phyloP scores from a whole-genome alignment of 1,140 invertebrate genomes.

The Sitophilus oryzae region DNA sequence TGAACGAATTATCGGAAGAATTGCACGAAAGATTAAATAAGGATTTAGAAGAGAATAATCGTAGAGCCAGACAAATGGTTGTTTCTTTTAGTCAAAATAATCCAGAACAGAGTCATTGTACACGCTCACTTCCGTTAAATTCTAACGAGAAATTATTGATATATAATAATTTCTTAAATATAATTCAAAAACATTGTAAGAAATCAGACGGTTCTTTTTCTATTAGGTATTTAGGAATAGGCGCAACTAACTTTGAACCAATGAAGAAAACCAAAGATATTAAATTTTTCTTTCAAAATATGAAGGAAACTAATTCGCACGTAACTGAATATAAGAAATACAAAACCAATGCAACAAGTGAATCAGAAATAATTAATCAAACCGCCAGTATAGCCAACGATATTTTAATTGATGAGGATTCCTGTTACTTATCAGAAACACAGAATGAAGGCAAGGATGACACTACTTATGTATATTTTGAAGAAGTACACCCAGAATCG shows the following conservation, averaged over 20 bases:
- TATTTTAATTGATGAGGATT: slow-evolving; percentile 25
- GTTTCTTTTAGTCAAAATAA: slow-evolving; percentile 56
- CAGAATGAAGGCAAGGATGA: slow-evolving; percentile 28
- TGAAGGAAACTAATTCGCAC: slow-evolving; percentile 4
- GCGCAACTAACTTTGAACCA: slow-evolving; percentile 73
- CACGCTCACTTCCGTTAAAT: slow-evolving; percentile 51
- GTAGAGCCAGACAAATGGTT: slow-evolving; percentile 60
- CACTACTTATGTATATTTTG: slow-evolving; percentile 12
- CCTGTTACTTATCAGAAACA: slow-evolving; percentile 26
- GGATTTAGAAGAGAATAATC: slow-evolving; percentile 67
- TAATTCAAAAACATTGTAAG: slow-evolving; percentile 54
- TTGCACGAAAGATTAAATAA: slow-evolving; percentile 77
- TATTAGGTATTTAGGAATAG: slow-evolving; percentile 61
- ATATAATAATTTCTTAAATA: slow-evolving; percentile 51
- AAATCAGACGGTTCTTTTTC: slow-evolving; percentile 38
- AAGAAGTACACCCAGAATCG: slow-evolving; percentile 25
- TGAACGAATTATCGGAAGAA: slow-evolving; percentile 72
- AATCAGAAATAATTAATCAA: slow-evolving; percentile 7
- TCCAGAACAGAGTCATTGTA: slow-evolving; percentile 55
- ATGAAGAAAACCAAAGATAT: slow-evolving; percentile 55
- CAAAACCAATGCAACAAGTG: background rate
- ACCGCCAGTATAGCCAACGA: slow-evolving; percentile 1
- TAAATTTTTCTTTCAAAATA: slow-evolving; percentile 52
- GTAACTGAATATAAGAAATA: background rate
- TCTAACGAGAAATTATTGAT: slow-evolving; percentile 57